Conservation (phyloP, 2,113 vertebrate species). For the Marcusenius ussheri region DNA sequence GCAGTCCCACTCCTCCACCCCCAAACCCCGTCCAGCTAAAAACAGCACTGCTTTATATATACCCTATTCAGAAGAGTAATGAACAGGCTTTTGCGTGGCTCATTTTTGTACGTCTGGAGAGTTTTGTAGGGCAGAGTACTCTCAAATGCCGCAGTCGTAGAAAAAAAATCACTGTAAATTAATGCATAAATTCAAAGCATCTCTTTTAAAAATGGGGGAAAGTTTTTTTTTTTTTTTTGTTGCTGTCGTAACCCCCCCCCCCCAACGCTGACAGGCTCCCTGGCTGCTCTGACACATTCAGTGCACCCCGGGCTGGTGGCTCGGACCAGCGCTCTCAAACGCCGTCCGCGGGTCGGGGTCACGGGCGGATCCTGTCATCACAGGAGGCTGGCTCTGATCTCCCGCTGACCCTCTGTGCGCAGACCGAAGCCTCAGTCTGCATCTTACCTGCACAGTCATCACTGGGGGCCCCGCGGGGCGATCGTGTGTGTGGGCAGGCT, state of each 20-base stretch:
- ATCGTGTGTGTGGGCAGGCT: background rate
- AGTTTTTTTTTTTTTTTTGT: background rate
- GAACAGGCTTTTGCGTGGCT: background rate
- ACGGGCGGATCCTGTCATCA: background rate
- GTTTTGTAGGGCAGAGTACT: slow-evolving; percentile 5
- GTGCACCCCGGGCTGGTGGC: background rate
- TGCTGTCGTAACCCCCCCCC: background rate
- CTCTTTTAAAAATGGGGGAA: background rate
- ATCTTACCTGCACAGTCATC: background rate
- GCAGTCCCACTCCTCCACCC: background rate
- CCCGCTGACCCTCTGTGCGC: background rate
- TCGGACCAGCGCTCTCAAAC: background rate
- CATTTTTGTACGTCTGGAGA: background rate
- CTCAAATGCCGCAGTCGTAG: background rate
- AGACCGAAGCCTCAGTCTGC: background rate
- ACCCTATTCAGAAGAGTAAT: background rate
- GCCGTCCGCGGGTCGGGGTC: background rate
- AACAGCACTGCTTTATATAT: background rate
- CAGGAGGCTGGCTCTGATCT: background rate
- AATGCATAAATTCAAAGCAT: background rate
- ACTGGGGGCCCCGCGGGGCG: background rate
- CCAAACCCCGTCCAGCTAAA: background rate
- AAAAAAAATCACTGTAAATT: background rate
- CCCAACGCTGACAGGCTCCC: background rate
- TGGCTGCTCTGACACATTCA: background rate